Percentiles rank a stretch among this genome's conserved stretches.
phyloP scores from a whole-genome alignment of 2,797 vertebrate species.

The Sebastes dallii region DNA sequence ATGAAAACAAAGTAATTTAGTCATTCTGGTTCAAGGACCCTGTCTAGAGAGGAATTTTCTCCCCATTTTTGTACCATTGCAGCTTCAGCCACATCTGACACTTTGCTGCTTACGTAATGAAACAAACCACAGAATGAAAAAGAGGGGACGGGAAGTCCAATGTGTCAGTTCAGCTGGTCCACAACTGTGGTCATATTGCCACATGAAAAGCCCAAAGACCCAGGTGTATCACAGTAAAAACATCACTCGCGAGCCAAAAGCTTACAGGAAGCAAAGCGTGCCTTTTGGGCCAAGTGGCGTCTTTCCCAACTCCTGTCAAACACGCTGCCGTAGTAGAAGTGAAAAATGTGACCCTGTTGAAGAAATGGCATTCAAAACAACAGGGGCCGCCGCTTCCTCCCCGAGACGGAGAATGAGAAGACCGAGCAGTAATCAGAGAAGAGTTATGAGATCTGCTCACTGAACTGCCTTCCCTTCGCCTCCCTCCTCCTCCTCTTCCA shows the following conservation, averaged over 20 bases:
- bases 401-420: conserved; percentile 32
- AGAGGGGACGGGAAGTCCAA: conserved; percentile 27
- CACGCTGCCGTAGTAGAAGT: conserved; percentile 45
- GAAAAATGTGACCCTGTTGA: conserved; percentile 50
- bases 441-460: conserved; percentile 61
- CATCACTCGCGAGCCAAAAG: conserved; percentile 36
- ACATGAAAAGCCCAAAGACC: conserved; percentile 50
- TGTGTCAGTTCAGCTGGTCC: conserved; percentile 53
- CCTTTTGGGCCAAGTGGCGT: conserved; percentile 61
- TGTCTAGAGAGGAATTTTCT: conserved; percentile 24
- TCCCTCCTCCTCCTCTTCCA: conserved; percentile 40
- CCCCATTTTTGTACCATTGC: conserved; percentile 38
- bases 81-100: conserved; percentile 54
- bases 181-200: conserved; percentile 47
- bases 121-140: conserved; percentile 42
- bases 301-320: conserved; percentile 68
- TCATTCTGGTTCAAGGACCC: neutral
- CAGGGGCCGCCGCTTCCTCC: conserved; percentile 43
- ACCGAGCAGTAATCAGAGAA: conserved; percentile 56
- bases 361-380: conserved; percentile 56
- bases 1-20: neutral
- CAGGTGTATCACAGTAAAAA: conserved; percentile 69
- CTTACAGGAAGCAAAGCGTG: conserved; percentile 51
- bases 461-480: conserved; percentile 22
- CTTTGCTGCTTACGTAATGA: conserved; percentile 57